Evolutionary conservation across 2,797 vertebrate genomes (phyloP).

Genomic region (Rhinogobio ventralis): DNA sequence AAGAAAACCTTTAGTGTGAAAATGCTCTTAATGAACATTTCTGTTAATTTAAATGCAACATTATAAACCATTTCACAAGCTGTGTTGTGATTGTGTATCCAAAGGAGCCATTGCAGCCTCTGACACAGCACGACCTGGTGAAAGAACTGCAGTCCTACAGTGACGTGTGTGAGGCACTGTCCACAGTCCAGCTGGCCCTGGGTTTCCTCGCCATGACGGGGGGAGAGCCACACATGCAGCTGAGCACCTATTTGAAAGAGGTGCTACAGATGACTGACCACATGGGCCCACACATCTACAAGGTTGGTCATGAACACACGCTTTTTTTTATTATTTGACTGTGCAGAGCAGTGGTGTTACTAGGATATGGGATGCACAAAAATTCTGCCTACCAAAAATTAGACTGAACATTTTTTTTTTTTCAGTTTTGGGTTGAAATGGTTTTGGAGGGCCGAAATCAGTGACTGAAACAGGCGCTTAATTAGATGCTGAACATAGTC

Average conservation of each 20-base stretch:
- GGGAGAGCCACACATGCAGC: constrained; percentile 78
- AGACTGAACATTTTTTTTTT: no score
- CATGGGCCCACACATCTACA: constrained; percentile 79
- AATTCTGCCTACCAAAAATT: no score
- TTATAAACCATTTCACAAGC: not conserved
- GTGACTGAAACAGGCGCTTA: no score
- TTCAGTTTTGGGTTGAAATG: no score
- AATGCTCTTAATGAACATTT: not conserved
- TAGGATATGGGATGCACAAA: not conserved
- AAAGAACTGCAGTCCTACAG: constrained; percentile 90
- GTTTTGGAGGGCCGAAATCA: no score
- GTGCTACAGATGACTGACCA: constrained; percentile 89
- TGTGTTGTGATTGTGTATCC: not conserved
- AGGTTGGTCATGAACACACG: constrained; percentile 74
- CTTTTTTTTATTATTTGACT: not conserved
- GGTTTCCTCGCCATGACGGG: constrained; percentile 92
- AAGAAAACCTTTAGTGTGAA: not conserved
- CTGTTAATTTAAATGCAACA: not conserved
- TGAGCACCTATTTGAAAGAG: constrained; percentile 83
- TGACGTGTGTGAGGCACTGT: constrained; percentile 90
- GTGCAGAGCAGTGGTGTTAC: not conserved
- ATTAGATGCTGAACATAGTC: no score
- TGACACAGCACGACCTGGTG: constrained; percentile 74
- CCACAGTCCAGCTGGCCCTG: constrained; percentile 83
- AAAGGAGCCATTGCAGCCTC: constrained; percentile 60